A percentile compares a stretch with the other conserved stretches of the same genome.
Evolutionary conservation across 1,140 invertebrate species (phyloP).

Genomic region (Thalassaphorura encarpata): DNA sequence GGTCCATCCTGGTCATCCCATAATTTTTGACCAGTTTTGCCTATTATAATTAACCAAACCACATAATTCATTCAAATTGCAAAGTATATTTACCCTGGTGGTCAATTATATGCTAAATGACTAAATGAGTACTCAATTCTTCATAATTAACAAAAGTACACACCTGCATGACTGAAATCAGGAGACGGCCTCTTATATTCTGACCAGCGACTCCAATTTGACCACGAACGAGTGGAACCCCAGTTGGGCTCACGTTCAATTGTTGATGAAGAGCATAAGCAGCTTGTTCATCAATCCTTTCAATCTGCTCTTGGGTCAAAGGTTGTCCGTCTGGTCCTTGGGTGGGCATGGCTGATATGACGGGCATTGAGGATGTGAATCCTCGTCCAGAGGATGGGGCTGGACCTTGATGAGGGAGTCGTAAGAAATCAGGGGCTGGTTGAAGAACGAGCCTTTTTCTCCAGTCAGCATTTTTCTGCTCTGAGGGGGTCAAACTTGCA

Average conservation of each 20-base stretch:
- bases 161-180: conserved; percentile 31
- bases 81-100: too few relatives aligned
- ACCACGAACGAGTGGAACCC: conserved; percentile 32
- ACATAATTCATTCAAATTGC: too few relatives aligned
- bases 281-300: conserved; percentile 65
- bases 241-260: conserved; percentile 37
- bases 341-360: neutral
- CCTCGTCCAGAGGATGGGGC: conserved; percentile 20
- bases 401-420: conserved; percentile 40
- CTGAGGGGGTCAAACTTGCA: conserved; percentile 21
- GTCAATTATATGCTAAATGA: too few relatives aligned
- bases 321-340: conserved; percentile 27
- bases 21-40: conserved; percentile 93
- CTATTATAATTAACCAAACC: conserved; percentile 41
- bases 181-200: conserved; percentile 23
- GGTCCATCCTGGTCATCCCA: conserved; percentile 77
- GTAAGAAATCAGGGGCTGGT: conserved; percentile 68
- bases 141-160: neutral
- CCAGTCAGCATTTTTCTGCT: conserved; percentile 20
- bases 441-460: conserved; percentile 51
- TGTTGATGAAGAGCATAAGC: conserved; percentile 71
- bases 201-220: conserved; percentile 38
- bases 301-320: conserved; percentile 47
- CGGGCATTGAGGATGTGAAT: too few relatives aligned
- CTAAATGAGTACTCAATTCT: too few relatives aligned